A percentile compares a stretch with the other conserved stretches of the same genome.
phyloP scores from a whole-genome alignment of 1,140 invertebrate species.

The Ceratina japonica region DNA sequence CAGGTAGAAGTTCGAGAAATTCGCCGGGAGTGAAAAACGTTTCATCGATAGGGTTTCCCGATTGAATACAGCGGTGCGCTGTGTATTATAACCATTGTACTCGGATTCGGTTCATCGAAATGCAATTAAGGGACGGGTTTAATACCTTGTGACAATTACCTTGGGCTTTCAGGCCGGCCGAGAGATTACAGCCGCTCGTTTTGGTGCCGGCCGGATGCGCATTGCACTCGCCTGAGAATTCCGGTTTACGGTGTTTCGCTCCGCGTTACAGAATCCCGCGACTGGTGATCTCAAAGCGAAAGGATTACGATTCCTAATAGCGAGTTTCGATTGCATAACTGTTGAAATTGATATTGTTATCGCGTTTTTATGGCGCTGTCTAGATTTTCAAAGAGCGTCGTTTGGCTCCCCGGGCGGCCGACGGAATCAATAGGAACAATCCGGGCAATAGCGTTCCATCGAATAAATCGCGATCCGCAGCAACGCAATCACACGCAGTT shows the following conservation, averaged over 20 bases:
- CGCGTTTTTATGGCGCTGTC: no score
- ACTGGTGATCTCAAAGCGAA: not conserved
- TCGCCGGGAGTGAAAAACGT: not conserved
- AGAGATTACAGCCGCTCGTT: conserved; percentile 17
- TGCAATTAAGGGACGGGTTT: conserved; percentile 11
- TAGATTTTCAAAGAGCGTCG: not conserved
- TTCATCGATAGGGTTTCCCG: not conserved
- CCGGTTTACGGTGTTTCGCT: conserved; percentile 1
- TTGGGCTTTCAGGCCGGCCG: not conserved
- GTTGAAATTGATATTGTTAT: no score
- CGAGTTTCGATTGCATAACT: no score
- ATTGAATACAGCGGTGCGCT: no score
- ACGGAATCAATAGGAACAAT: not conserved
- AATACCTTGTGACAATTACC: conserved; percentile 23
- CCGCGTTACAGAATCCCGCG: not conserved
- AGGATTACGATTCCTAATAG: not conserved
- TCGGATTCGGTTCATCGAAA: conserved; percentile 11
- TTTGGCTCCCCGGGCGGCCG: not conserved
- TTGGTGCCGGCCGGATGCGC: not conserved
- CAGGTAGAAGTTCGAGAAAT: not conserved
- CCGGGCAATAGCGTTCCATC: not conserved
- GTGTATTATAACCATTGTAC: not conserved
- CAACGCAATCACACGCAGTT: conserved; percentile 32
- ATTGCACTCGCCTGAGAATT: conserved; percentile 8
- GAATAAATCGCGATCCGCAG: not conserved